Base-by-base conservation (phyloP, 2,113 vertebrate genomes). In the Neodon shergylaensis region DNA sequence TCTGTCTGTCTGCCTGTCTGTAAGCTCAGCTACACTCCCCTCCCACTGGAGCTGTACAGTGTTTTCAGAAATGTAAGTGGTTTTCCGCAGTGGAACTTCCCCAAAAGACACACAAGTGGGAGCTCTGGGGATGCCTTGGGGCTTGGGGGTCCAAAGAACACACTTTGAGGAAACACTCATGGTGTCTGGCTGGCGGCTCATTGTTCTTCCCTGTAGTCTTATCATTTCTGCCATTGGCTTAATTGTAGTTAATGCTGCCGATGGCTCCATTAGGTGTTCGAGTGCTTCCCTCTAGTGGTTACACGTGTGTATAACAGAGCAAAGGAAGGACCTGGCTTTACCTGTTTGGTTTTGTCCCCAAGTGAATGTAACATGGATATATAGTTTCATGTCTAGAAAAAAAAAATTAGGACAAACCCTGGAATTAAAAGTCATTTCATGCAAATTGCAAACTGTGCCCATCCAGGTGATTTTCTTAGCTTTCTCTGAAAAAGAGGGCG, bases 221-320 rank as follows among this genome's bases (percentile, higher is more conserved):
- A 14, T n/a, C 10, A 19, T 31, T 81, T 33, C 72, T 42, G 22
- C 0, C 36, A 8, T 61, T 90, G 42, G 54, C 47, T n/a, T 63
- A 68, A 49, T 47, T 24, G 17, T 26, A 9, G 24, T 24, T 78
- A 31, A 2, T 28, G 42, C 8, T 10, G 7, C 24, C 1, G 21
- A 14, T 1, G 39, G 9, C 16, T 9, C 33, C n/a, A 21, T 93
- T 70, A 10, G 5, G 36, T 90, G 95, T 84, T 87, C 90, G 6
- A 0, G 54, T 95, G 82, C 74, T 87, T 11, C 95, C 92, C 95
- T 88, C 97, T 96, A 47, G 94, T 92, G 97, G 96, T 28, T 0
- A 0, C 9, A 3, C 0, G 0, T 0, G 5, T 17, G 22, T 12
- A 84, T 61, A 42, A 65, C 94, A 88, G n/a, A 33, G n/a, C 33